These are phyloP conservation scores for Agrypnus murinus DNA, from an alignment of 2,888 invertebrate genomes.

Conservation along the genomic window DNA sequence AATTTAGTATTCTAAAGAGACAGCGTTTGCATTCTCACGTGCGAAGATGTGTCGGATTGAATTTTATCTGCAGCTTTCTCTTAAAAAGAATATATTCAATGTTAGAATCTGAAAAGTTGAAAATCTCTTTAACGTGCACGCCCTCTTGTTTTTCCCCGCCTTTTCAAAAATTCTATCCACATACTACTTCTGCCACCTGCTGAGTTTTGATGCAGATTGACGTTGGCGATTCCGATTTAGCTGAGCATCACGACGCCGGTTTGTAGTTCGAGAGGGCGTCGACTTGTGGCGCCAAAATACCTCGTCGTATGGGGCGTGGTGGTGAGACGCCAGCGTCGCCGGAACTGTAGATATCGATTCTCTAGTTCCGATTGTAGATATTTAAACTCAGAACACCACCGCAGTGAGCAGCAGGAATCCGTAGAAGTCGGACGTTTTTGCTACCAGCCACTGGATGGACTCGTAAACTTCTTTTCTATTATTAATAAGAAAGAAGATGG, in stretches of 20 bases:
- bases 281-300: slow-evolving; percentile 35
- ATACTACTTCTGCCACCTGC: slow-evolving; percentile 40
- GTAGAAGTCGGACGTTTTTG: not conserved
- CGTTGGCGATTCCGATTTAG: slow-evolving; percentile 28
- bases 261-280: slow-evolving; percentile 32
- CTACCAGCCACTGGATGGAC: not conserved
- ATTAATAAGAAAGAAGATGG: no score
- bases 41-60: slow-evolving; percentile 40
- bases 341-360: slow-evolving; percentile 33
- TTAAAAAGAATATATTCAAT: slow-evolving; percentile 19
- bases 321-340: slow-evolving; percentile 34
- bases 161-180: not conserved
- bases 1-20: slow-evolving; percentile 45
- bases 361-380: not conserved
- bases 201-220: slow-evolving; percentile 27
- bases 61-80: slow-evolving; percentile 33
- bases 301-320: slow-evolving; percentile 34
- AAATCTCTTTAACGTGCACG: not conserved
- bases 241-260: slow-evolving; percentile 25
- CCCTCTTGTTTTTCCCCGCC: not conserved
- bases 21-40: slow-evolving; percentile 38
- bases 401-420: slow-evolving; percentile 3
- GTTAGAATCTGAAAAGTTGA: slow-evolving; percentile 2
- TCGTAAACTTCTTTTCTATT: no score
- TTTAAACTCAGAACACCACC: slow-evolving; percentile 5